Base-by-base conservation (phyloP, 2,113 vertebrate species). In the Neolamprologus falcicula region DNA sequence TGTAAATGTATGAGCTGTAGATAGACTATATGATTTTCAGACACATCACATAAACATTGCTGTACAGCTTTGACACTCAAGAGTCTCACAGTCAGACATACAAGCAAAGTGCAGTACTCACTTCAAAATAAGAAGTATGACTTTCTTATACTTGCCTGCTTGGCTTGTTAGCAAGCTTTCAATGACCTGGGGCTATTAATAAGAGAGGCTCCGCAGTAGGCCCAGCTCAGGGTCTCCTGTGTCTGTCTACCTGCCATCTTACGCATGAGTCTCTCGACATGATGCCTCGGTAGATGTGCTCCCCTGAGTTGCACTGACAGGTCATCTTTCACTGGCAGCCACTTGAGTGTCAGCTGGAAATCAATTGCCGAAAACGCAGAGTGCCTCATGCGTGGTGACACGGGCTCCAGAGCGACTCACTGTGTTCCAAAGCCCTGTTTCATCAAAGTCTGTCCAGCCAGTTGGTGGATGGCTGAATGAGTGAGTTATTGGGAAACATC, bases 261-360 rank as follows among this genome's bases (percentile, higher is more conserved):
- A 82, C 53, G 82, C 93, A 86, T 83, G 90, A 90, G 86, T 91
- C 86, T 92, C 90, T 87, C 86, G 37, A 9, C 17, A 45, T 89
- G 90, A 94, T 78, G 90, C 85, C 79, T 92, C 86, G 11, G 91
- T 90, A 81, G 91, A 94, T 85, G 57, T 80, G 86, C 83, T 91
- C 90, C 84, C 92, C 79, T 78, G 90, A 92, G 91, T 16, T 42
- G 28, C 89, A 19, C 91, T 94, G 94, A 95, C 94, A 94, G 93
- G 91, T 90, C 92, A 93, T 95, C 92, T 90, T 91, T 95, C 92
- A 91, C 80, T 80, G 89, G 53, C 86, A 85, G 87, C 93, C 89
- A 80, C 90, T 94, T 89, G 90, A 92, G 83, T 92, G 92, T 92
- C 93, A 94, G 90, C 92, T 94, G 93, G 93, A 96, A 96, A 96